Evolutionary conservation across 2,113 vertebrate genomes (phyloP).

Genomic region (Dicaeum eximium): DNA sequence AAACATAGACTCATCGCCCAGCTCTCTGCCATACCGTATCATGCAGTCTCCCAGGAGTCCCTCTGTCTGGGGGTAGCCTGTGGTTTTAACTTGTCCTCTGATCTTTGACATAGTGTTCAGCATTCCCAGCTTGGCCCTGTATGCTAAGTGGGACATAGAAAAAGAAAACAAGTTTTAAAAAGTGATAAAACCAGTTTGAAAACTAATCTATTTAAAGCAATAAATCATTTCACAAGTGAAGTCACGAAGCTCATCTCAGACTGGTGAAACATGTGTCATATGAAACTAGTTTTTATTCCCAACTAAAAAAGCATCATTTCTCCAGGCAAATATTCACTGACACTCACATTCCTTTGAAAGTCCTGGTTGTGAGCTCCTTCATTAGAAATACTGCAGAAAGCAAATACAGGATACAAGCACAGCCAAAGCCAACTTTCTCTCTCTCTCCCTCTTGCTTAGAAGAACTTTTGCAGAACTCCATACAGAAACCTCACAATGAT

Average conservation of each 20-base stretch:
- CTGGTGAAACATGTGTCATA: neutral
- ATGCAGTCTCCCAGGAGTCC: conserved; percentile 91
- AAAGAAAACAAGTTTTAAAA: neutral
- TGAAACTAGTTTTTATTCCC: neutral
- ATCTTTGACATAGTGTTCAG: conserved; percentile 93
- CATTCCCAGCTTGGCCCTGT: conserved; percentile 92
- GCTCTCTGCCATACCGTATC: conserved; percentile 88
- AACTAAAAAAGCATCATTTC: neutral
- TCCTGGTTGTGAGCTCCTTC: neutral
- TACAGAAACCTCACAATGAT: neutral
- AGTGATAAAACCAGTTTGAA: neutral
- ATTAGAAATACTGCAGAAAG: neutral
- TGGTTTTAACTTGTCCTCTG: conserved; percentile 90
- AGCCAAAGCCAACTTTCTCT: neutral
- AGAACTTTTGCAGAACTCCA: neutral
- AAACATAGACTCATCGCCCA: conserved; percentile 86
- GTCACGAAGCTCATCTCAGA: fast-evolving
- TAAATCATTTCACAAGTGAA: neutral
- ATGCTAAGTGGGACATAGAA: conserved; percentile 70
- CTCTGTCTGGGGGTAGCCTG: conserved; percentile 90
- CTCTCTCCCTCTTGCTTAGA: neutral
- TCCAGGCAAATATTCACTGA: neutral
- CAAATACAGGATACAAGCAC: neutral
- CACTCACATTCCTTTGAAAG: neutral
- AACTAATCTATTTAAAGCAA: neutral